phyloP scores from a whole-genome alignment of 2,888 invertebrate species.

The Spodoptera exigua region DNA sequence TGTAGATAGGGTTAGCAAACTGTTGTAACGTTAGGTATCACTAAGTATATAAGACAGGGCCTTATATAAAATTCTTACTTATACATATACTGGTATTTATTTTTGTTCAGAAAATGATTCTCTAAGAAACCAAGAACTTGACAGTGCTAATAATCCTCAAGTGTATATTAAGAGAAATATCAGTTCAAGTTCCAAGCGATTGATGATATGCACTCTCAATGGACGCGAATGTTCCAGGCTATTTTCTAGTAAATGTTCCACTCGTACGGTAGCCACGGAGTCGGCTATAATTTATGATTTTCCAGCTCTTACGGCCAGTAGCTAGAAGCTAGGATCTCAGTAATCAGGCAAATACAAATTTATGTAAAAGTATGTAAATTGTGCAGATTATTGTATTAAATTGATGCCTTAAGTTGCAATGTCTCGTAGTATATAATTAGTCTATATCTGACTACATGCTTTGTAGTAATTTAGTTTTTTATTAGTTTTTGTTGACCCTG shows the following conservation, averaged over 20 bases:
- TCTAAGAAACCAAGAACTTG: too few relatives aligned
- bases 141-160: too few relatives aligned
- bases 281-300: slow-evolving; percentile 51
- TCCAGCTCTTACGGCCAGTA: slow-evolving; percentile 27
- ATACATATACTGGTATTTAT: too few relatives aligned
- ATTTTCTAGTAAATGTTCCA: slow-evolving; percentile 36
- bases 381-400: slow-evolving; percentile 70
- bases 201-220: slow-evolving; percentile 5
- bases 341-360: slow-evolving; percentile 53
- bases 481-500: slow-evolving; percentile 2
- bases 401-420: slow-evolving; percentile 61
- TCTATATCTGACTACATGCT: slow-evolving; percentile 54
- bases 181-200: slow-evolving; percentile 5
- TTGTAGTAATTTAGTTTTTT: slow-evolving; percentile 33
- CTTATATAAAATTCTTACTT: too few relatives aligned
- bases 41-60: too few relatives aligned
- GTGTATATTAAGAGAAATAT: too few relatives aligned
- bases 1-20: not conserved
- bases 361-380: slow-evolving; percentile 57
- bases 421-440: slow-evolving; percentile 74
- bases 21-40: too few relatives aligned
- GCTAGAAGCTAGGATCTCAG: slow-evolving; percentile 24
- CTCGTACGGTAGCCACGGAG: slow-evolving; percentile 47
- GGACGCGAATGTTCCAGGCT: slow-evolving; percentile 13
- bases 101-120: too few relatives aligned